These are phyloP conservation scores for Orgyia antiqua DNA, from an alignment of 2,888 invertebrate genomes.

Conservation along the genomic window DNA sequence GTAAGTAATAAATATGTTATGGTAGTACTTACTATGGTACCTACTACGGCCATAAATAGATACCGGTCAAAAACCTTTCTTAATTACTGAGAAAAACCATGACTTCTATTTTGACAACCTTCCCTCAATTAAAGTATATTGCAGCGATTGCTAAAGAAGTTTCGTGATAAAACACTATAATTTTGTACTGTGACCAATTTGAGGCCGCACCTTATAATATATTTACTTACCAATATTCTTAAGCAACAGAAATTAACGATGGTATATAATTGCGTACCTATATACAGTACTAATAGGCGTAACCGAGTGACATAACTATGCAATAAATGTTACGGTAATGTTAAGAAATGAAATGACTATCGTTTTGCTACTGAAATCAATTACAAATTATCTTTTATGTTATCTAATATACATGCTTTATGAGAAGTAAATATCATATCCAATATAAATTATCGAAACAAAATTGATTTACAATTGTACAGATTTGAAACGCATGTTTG, in stretches of 20 bases:
- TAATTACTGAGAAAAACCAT: no score
- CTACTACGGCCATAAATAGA: no score
- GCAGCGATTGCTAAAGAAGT: not conserved
- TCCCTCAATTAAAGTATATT: no score
- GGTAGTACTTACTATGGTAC: no score
- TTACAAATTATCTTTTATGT: conserved; percentile 14
- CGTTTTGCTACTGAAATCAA: conserved; percentile 11
- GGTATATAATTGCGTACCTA: conserved; percentile 12
- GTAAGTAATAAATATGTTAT: no score
- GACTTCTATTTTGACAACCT: no score
- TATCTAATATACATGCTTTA: not conserved
- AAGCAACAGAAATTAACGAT: conserved; percentile 6
- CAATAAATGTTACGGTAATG: conserved; percentile 10
- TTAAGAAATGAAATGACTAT: conserved; percentile 13
- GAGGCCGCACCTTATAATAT: conserved; percentile 5
- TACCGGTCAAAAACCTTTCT: no score
- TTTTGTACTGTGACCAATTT: conserved; percentile 12
- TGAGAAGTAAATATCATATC: not conserved
- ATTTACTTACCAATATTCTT: conserved; percentile 4
- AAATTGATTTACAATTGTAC: no score
- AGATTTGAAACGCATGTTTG: no score
- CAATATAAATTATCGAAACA: not conserved
- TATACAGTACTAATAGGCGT: conserved; percentile 7
- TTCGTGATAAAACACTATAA: conserved; percentile 1
- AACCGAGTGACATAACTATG: conserved; percentile 17